Base-by-base conservation (phyloP, 2,888 invertebrate species). In the Pyrochroa serraticornis region DNA sequence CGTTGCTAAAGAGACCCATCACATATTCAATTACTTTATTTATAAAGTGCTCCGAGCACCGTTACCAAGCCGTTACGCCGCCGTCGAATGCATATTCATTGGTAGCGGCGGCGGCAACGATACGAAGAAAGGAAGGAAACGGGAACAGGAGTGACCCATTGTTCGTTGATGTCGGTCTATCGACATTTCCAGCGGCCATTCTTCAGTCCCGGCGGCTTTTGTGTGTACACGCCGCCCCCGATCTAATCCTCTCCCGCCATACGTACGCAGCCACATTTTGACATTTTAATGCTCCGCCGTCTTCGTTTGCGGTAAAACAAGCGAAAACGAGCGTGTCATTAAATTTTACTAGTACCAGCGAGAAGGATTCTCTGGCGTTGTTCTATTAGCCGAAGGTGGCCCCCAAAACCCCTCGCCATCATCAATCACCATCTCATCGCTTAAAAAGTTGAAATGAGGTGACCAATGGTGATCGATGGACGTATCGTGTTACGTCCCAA, bases 391-490 rank as follows among this genome's bases (percentile, higher is more conserved):
- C 22, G 9, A n/a, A n/a, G 36, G 47, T 6, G 42, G 35, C 34
- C 33, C 41, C 48, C 47, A 30, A 37, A 37, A 43, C 37, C 30
- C 9, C 42, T 33, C 51, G 12, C 22, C 14, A 35, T 48, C 56
- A 58, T 58, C 57, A 47, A 58, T 58, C 57, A 58, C 38, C 33
- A 51, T 50, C 51, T 36, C 42, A 12, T 31, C 49, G 22, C 44
- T 30, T 42, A 43, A 44, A 62, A 61, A 57, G 58, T 60, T 60
- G 58, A 62, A 60, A 60, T 45, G 50, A 48, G 60, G 58, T 64
- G 62, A 62, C 64, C 64, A 62, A 61, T 64, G 44, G 58, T 64
- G 64, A 62, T 64, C 52, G 64, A 64, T 64, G 55, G 34, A n/a
- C 12, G 39, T 10, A 37, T 38, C 35, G 14, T 35, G 41, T 35